Base-by-base conservation (phyloP, 2,113 vertebrate species). In the Neotragus pygmaeus region DNA sequence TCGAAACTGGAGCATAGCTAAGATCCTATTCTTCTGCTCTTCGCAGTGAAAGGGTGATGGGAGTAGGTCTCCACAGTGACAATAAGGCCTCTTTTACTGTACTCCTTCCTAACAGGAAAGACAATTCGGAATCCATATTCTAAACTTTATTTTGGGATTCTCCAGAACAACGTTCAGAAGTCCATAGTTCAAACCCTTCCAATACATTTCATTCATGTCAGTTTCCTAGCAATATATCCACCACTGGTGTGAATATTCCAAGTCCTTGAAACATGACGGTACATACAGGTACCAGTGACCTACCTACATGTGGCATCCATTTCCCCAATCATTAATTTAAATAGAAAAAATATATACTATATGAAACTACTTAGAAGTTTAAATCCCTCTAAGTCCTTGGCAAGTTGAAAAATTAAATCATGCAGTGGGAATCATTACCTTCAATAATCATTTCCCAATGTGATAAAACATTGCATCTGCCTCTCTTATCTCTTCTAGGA, bases 331-430 rank as follows among this genome's bases (percentile, higher is more conserved):
- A 36, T 62, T 94, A 86, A 45, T 28, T 91, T 88, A 57, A 81
- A 12, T 45, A 55, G 7, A 45, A 92, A 93, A 94, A 93, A 64
- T 25, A 30, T 23, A 9, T 77, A 80, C 39, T 36, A 70, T 4
- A 73, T 75, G 12, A 60, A 78, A 85, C 75, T 84, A 39, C 23
- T 88, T 78, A 28, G 27, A 86, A 88, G 51, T 81, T 88, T 13
- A 43, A 88, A 94, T 82, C 57, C 21, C 49, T 93, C 43, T 91
- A 88, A 49, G 13, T 84, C 33, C 53, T 80, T 60, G 47, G n/a
- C 19, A 66, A 90, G 53, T 88, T 90, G 47, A 80, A 94, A 73
- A 90, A 94, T 85, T 47, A 85, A 80, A 80, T 93, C 49, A 90
- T 51, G 23, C 49, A 47, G 28, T 30, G 55, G 13, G 77, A n/a